Conservation (phyloP, 2,888 invertebrate species). For the Tinea pellionella region DNA sequence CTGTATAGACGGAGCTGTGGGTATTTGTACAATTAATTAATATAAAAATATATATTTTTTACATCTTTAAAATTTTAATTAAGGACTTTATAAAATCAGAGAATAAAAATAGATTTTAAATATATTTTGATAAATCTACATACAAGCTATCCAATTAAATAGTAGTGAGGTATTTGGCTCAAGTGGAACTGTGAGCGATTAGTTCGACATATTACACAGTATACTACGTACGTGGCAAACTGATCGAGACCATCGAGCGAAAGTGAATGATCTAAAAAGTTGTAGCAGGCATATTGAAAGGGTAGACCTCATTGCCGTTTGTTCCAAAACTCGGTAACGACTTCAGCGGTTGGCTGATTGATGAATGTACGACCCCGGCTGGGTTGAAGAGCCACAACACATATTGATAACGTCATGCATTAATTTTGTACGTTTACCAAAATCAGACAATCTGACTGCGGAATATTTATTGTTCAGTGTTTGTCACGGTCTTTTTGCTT, state of each 20-base stretch:
- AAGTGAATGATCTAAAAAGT: conserved; percentile 65
- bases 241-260: conserved; percentile 29
- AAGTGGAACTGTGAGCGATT: not conserved
- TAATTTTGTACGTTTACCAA: conserved; percentile 28
- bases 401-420: conserved; percentile 49
- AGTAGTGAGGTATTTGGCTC: not conserved
- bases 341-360: conserved; percentile 58
- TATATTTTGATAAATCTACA: too few species aligned
- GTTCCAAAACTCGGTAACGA: conserved; percentile 55
- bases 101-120: too few species aligned
- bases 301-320: conserved; percentile 34
- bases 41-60: too few species aligned
- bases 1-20: not conserved
- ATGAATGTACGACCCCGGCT: conserved; percentile 37
- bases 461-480: conserved; percentile 9
- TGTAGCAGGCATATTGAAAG: conserved; percentile 47
- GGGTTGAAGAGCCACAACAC: conserved; percentile 17
- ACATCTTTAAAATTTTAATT: not conserved
- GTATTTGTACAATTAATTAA: conserved; percentile 10
- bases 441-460: conserved; percentile 12
- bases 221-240: not conserved
- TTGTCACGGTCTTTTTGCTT: not conserved
- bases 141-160: too few species aligned
- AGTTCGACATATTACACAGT: not conserved
- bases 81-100: not conserved